These are phyloP conservation scores for Aselliscus stoliczkanus DNA, from an alignment of 2,797 vertebrate species.

Conservation along the genomic window DNA sequence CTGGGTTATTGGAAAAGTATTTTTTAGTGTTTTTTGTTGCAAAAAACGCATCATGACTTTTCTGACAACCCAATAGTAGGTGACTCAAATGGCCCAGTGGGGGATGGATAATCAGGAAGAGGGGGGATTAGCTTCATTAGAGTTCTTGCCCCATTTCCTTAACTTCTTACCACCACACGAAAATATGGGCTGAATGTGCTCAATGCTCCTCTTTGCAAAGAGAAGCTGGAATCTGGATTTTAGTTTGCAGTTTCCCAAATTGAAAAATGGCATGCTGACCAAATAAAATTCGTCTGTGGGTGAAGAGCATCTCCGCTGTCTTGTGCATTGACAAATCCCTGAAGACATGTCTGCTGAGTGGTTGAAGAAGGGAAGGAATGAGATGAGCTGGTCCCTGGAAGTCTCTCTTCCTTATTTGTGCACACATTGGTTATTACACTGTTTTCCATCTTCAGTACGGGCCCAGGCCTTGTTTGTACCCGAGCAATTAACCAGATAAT, in stretches of 20 bases:
- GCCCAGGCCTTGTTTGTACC: neutral
- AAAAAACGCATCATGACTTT: no score
- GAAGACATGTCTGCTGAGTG: neutral
- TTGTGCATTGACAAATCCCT: neutral
- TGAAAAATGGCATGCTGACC: neutral
- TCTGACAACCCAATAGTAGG: no score
- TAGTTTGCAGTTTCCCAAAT: conserved; percentile 10
- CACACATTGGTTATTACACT: neutral
- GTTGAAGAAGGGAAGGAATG: neutral
- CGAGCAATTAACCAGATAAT: neutral
- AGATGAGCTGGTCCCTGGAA: neutral
- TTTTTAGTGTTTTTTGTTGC: no score
- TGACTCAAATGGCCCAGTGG: neutral
- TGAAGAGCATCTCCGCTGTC: neutral
- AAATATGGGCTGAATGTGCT: neutral
- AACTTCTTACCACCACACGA: neutral
- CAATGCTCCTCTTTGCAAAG: neutral
- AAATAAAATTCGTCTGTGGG: neutral
- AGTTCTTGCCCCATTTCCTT: neutral
- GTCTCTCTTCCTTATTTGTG: neutral
- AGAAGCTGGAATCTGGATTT: conserved; percentile 33
- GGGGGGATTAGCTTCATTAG: neutral
- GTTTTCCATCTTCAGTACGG: neutral
- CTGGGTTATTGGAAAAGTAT: no score
- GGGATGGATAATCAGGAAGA: neutral